phyloP scores from a whole-genome alignment of 1,140 invertebrate genomes.

The Polyergus mexicanus region DNA sequence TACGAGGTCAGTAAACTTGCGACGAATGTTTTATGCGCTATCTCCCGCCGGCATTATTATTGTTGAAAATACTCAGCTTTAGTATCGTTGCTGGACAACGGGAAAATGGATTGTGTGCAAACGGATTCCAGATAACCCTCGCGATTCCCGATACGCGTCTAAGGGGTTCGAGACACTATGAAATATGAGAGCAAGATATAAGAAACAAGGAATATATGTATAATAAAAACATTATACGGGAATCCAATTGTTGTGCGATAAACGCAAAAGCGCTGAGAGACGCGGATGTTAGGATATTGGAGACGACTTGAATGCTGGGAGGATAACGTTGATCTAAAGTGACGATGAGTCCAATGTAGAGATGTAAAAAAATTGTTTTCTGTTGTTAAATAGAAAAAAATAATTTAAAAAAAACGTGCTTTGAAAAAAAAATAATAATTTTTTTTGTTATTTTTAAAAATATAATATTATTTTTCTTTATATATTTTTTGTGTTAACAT shows the following conservation, averaged over 20 bases:
- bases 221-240: neutral
- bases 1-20: constrained; percentile 43
- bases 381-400: no score
- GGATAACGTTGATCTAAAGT: neutral
- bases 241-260: neutral
- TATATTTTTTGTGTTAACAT: no score
- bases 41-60: constrained; percentile 54
- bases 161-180: constrained; percentile 38
- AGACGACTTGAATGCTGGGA: neutral
- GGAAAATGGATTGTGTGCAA: constrained; percentile 50
- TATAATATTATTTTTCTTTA: no score
- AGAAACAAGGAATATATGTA: constrained; percentile 4
- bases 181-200: constrained; percentile 52
- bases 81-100: constrained; percentile 28
- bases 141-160: constrained; percentile 41
- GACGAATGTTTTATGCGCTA: constrained; percentile 47
- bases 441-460: no score
- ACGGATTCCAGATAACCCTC: constrained; percentile 57
- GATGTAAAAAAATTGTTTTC: no score
- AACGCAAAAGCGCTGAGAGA: neutral
- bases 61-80: constrained; percentile 52
- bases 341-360: no score
- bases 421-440: no score
- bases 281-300: neutral
- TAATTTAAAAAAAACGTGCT: no score